phyloP scores from a whole-genome alignment of 2,797 vertebrate genomes.

The Clarias pachynema region DNA sequence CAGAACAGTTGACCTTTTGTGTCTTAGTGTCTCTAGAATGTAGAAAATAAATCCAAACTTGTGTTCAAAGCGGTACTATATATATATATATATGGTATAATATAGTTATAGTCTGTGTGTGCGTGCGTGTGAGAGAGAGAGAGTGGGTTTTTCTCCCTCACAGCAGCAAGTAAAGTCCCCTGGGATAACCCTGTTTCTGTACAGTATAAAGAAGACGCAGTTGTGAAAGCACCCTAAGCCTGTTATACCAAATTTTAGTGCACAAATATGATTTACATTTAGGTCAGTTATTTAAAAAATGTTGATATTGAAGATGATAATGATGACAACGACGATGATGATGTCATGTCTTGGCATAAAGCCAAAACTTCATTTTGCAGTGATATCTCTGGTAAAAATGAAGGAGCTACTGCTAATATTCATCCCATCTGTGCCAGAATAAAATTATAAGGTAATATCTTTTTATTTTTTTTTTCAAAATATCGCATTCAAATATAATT shows the following conservation, averaged over 20 bases:
- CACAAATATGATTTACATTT: background rate
- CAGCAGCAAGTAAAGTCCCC: slow-evolving; percentile 1
- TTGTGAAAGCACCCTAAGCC: background rate
- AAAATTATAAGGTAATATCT: background rate
- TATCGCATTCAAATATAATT: background rate
- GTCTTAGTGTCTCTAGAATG: too few species aligned
- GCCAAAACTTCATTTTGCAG: background rate
- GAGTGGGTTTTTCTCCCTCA: background rate
- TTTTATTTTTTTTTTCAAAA: background rate
- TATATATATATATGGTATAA: too few species aligned
- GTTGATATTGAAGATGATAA: too few species aligned
- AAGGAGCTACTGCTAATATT: background rate
- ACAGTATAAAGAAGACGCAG: background rate
- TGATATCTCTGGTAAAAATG: background rate
- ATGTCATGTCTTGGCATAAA: too few species aligned
- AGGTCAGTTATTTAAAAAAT: background rate
- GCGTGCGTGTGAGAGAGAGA: background rate
- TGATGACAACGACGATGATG: too few species aligned
- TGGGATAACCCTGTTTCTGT: background rate
- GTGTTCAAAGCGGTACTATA: too few species aligned
- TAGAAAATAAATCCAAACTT: too few species aligned
- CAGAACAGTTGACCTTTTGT: too few species aligned
- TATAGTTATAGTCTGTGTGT: background rate
- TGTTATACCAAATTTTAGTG: background rate
- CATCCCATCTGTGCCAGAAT: background rate